Conservation (phyloP, 2,797 vertebrate species). For the Smutsia temminckii region DNA sequence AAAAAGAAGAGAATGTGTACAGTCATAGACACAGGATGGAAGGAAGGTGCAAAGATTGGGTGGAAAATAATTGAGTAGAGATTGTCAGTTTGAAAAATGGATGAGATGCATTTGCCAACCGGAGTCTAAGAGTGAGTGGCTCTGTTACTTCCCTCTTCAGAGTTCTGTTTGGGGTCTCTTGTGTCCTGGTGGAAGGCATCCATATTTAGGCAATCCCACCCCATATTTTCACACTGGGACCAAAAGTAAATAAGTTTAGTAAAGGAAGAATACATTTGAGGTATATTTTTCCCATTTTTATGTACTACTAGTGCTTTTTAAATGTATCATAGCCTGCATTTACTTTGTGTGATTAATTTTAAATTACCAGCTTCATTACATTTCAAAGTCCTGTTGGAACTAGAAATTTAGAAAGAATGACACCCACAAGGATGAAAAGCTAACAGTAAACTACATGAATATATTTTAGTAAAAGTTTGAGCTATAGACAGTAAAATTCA, state of each 20-base stretch:
- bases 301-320: not conserved
- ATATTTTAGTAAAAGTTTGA: slow-evolving; percentile 74
- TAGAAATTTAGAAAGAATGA: slow-evolving; percentile 59
- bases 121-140: not conserved
- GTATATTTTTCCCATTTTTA: not conserved
- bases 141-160: not conserved
- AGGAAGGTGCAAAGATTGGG: not conserved
- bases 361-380: slow-evolving; percentile 47
- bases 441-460: slow-evolving; percentile 23
- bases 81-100: not conserved
- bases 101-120: not conserved
- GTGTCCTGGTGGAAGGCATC: not conserved
- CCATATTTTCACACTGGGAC: not conserved
- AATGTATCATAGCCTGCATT: not conserved
- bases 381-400: slow-evolving; percentile 70
- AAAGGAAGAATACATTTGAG: not conserved
- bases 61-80: not conserved
- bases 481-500: slow-evolving; percentile 66
- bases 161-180: not conserved
- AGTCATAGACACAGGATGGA: not conserved
- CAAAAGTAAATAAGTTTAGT: not conserved
- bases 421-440: not conserved
- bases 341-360: slow-evolving; percentile 49
- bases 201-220: not conserved
- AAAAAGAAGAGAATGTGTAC: not conserved